Evolutionary conservation across 2,113 vertebrate species (phyloP), one percentile per base, ranked within the genome.

Genomic region (Pica pica): DNA sequence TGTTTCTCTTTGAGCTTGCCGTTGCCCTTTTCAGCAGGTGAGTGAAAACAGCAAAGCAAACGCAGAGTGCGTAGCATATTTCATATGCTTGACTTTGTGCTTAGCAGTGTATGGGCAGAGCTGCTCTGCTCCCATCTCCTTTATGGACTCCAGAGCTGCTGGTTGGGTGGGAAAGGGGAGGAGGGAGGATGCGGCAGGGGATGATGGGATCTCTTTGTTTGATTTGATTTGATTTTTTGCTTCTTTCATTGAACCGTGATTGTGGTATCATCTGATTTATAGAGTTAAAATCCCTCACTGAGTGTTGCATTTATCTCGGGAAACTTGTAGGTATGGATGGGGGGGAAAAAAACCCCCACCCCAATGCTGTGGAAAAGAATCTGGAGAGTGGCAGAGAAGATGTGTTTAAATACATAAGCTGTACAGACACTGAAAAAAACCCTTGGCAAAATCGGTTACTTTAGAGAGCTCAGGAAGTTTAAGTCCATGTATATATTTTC

Each of bases 201-300:
- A 95, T 97, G 95, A 94, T 97, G 96, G 96, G 96, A 97, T 97
- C 93, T 97, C 95, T 96, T 97, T 96, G 96, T 94, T 96, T 93
- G 94, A 95, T 97, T 90, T 92, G 83, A 46, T 90, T 91, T 93
- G 93, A 73, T 95, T 96, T 94, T 94, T 92, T 96, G 79, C 88
- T 95, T 86, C 90, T 94, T 83, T 87, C 93, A 95, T 96, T 95
- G 93, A 96, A 71, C 77, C 84, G 57, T 84, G 89, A 86, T 95
- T 94, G 93, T 94, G 83, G 61, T 57, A 69, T 89, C 87, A 24
- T 79, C 74, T 79, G 89, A 70, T 93, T 94, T 93, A 84, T 20
- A 30, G 93, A 56, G 69, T 78, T 93, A 76, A 79, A 92, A 87
- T 82, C 71, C 81, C 49, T 93, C 53, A 3, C 37, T 11, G 67